Evolutionary conservation across 2,888 invertebrate genomes (phyloP), one percentile per base, ranked within the genome.

Genomic region (Diadegma fenestrale): DNA sequence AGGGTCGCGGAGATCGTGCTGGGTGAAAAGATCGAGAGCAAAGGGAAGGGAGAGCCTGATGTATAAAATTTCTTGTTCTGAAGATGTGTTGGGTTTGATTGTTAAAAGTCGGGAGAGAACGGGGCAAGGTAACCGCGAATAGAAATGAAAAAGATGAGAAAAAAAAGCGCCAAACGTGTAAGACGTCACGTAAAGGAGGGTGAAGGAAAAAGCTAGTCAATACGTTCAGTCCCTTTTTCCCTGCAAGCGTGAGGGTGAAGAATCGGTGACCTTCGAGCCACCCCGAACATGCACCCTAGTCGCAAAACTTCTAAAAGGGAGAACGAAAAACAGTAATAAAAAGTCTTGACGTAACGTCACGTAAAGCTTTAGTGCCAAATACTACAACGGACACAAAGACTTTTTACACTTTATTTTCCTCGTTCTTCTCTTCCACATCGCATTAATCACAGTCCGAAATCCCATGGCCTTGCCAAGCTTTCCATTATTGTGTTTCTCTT

Each of bases 231-330:
- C 22, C 26, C 37, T 61, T 73, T 61, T 43, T 22, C n/a, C 64
- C 30, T 48, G 51, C 22, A 51, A 76, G 33, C 30, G 33, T 26
- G 22, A 37, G 79, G 61, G 48, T 61, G 69, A 41, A 79, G 68
- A 84, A 75, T 43, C 30, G 64, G 63, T 51, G 48, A 83, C 79
- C 79, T 69, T 71, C 19, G 43, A 54, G 58, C 41, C 33, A 83
- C 72, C 43, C 17, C 19, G 17, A 45, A 41, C 30, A 63, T 26
- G 71, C 63, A 54, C 22, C 43, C 30, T 37, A 17, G 45, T n/a
- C 19, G 58, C 19, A 19, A 22, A 82, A 43, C 58, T 66, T 45
- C 64, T 33, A 41, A 68, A 61, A 73, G 72, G 66, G 58, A 77
- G 66, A 71, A 66, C 78, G 66, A 45, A 51, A 75, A 10, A 73